Percentiles rank a stretch among this genome's conserved stretches.
phyloP scores from a whole-genome alignment of 2,113 vertebrate species.

The Ammospiza caudacuta region DNA sequence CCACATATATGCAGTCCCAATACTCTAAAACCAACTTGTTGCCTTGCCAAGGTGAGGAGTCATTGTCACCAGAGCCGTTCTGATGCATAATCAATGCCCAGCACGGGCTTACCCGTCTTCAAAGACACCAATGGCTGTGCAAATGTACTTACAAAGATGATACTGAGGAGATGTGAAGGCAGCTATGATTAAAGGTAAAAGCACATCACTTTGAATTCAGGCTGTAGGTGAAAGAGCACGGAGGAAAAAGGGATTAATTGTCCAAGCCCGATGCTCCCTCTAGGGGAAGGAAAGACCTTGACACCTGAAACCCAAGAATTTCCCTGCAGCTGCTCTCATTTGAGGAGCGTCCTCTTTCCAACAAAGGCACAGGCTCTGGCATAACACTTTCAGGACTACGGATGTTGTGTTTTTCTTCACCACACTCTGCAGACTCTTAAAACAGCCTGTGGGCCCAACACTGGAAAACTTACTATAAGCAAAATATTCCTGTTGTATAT shows the following conservation, averaged over 20 bases:
- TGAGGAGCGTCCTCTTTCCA: background rate
- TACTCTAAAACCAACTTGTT: background rate
- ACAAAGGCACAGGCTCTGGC: background rate
- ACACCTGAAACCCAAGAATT: background rate
- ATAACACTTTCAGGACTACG: background rate
- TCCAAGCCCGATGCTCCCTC: slow-evolving; percentile 30
- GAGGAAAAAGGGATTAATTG: background rate
- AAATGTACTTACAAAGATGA: background rate
- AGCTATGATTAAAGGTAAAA: background rate
- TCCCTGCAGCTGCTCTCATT: background rate
- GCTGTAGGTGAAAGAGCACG: background rate
- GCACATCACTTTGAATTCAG: background rate
- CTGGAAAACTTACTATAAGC: background rate
- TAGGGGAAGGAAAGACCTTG: slow-evolving; percentile 29
- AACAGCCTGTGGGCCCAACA: background rate
- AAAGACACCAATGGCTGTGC: background rate
- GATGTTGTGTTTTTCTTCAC: background rate
- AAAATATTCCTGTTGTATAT: background rate
- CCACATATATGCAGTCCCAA: background rate
- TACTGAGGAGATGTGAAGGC: background rate
- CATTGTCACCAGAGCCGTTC: background rate
- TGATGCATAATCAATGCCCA: background rate
- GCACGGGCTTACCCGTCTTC: background rate
- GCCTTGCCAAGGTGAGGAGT: background rate
- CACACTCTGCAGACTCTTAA: background rate